A percentile compares a stretch with the other conserved stretches of the same genome.
These are phyloP conservation scores for Phalacrocorax aristotelis DNA, from an alignment of 2,113 vertebrate species.

Conservation along the genomic window DNA sequence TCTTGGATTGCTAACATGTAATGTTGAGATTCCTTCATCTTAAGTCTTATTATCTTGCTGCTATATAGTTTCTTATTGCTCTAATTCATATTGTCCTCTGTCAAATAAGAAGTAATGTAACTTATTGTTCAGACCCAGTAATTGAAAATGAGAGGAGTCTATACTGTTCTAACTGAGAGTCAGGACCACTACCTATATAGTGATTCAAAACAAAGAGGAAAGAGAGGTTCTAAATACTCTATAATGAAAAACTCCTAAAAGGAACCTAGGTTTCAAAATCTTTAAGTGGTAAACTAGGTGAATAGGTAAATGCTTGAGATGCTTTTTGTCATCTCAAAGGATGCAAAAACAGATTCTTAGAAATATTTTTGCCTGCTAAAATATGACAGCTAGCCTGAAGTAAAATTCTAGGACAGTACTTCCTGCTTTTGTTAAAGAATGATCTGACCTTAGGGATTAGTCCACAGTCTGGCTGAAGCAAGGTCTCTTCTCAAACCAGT, in stretches of 20 bases:
- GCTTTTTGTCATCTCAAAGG: neutral
- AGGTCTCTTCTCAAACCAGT: neutral
- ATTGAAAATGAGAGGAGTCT: neutral
- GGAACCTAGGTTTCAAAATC: neutral
- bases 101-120: neutral
- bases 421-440: slow-evolving; percentile 32
- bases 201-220: neutral
- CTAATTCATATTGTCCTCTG: neutral
- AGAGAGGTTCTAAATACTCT: neutral
- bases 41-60: neutral
- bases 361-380: slow-evolving; percentile 15
- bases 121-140: neutral
- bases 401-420: slow-evolving; percentile 15
- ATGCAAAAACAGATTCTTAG: slow-evolving; percentile 21
- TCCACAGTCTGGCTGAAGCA: neutral
- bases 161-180: neutral
- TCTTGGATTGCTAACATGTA: neutral
- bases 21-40: neutral
- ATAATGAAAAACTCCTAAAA: neutral
- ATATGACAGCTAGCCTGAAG: neutral
- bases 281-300: neutral
- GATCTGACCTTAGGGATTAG: slow-evolving; percentile 12
- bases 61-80: neutral
- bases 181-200: neutral
- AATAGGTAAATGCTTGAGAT: neutral